phyloP scores from a whole-genome alignment of 37 sponge, comb jelly and placozoan genomes.

The Crambe crambe region DNA sequence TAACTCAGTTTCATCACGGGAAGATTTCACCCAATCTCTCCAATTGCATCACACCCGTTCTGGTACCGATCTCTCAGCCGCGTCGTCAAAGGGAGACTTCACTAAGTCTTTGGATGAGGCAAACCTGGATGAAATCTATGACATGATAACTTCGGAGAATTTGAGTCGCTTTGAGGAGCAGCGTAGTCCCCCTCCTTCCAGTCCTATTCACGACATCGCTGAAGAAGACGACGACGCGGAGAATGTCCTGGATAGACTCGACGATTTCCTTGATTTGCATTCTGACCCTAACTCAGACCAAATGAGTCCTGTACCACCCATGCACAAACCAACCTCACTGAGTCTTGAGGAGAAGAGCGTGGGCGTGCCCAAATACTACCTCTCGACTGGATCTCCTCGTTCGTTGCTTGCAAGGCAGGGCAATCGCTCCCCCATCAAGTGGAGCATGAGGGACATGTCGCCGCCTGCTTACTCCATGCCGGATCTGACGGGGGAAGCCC shows the following conservation, averaged over 20 bases:
- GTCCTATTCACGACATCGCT: neutral
- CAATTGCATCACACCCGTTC: neutral
- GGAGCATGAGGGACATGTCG: neutral
- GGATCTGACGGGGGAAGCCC: neutral
- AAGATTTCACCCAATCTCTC: neutral
- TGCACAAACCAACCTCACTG: neutral
- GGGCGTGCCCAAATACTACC: constrained; percentile 13
- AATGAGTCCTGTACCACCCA: neutral
- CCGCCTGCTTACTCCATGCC: constrained; percentile 33
- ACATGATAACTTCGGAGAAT: constrained; percentile 25
- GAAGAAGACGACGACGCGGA: neutral
- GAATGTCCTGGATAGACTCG: neutral
- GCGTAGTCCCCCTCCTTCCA: constrained; percentile 15
- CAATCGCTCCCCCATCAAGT: neutral
- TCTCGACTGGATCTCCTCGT: constrained; percentile 10
- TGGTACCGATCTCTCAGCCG: neutral
- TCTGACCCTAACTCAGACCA: neutral
- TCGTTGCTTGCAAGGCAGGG: neutral
- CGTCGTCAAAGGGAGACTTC: neutral
- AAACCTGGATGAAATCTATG: constrained; percentile 13
- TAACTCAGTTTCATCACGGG: neutral
- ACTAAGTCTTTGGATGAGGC: neutral
- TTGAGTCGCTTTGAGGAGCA: constrained; percentile 18
- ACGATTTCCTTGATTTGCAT: constrained; percentile 31
- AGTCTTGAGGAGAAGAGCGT: neutral